Evolutionary conservation across 1,140 invertebrate species (phyloP).

Genomic region (Nephila pilipes): DNA sequence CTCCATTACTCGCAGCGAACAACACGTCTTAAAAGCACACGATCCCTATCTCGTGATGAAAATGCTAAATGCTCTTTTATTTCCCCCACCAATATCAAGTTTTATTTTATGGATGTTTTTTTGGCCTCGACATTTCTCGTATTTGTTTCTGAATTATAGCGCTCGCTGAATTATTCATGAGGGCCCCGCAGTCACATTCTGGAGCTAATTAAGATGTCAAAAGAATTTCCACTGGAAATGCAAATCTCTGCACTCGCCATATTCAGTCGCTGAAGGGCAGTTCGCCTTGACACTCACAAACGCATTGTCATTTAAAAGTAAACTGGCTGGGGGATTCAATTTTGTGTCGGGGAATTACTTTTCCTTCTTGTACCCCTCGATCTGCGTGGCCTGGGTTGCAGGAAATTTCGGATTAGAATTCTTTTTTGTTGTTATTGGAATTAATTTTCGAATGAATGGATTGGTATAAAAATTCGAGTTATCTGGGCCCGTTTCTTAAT

Average conservation of each 20-base stretch:
- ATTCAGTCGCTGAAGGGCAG: background rate
- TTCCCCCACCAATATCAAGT: background rate
- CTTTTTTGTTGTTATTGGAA: no score
- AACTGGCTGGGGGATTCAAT: no score
- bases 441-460: no score
- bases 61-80: background rate
- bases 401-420: no score
- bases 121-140: background rate
- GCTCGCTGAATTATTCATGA: background rate
- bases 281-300: no score
- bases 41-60: background rate
- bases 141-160: slow-evolving; percentile 17
- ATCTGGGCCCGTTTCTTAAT: no score
- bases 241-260: background rate
- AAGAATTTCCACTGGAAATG: slow-evolving; percentile 27
- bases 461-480: no score
- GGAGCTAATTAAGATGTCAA: slow-evolving; percentile 18
- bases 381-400: no score
- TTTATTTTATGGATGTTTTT: background rate
- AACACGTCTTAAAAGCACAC: background rate
- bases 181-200: background rate
- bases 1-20: background rate
- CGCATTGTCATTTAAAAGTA: no score
- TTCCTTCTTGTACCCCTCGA: no score
- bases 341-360: no score